These are phyloP conservation scores for Alentia gelatinosa DNA, from an alignment of 2,888 invertebrate genomes.

Conservation along the genomic window DNA sequence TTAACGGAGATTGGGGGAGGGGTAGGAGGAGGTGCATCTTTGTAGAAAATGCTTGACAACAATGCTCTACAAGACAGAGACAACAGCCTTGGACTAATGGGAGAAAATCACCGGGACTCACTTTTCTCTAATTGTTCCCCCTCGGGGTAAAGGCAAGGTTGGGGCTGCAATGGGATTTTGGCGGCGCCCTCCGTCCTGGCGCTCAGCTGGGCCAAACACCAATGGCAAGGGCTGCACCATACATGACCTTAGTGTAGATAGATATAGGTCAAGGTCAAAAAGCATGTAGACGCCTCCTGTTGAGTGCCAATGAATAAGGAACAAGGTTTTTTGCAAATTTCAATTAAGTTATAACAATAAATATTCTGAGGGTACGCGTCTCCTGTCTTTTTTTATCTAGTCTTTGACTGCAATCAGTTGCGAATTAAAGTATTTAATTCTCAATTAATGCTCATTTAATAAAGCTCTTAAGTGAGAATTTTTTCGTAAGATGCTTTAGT, in stretches of 20 bases:
- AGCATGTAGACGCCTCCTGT: neutral
- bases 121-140: slow-evolving; percentile 34
- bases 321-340: too few species aligned
- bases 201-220: slow-evolving; percentile 40
- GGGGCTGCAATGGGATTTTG: slow-evolving; percentile 27
- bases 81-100: neutral
- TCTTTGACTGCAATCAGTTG: too few species aligned
- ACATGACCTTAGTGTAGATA: slow-evolving; percentile 41
- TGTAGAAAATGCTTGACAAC: neutral
- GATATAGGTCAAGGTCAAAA: neutral
- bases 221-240: slow-evolving; percentile 40
- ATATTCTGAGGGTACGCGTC: too few species aligned
- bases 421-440: too few species aligned
- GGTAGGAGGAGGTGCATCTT: neutral
- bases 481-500: too few species aligned
- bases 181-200: neutral
- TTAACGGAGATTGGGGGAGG: too few species aligned
- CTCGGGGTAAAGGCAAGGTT: slow-evolving; percentile 29
- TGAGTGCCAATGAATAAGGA: too few species aligned
- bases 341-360: too few species aligned
- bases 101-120: neutral
- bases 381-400: too few species aligned
- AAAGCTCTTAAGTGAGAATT: too few species aligned
- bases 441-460: too few species aligned
- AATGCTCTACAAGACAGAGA: neutral